Evolutionary conservation across 2,888 invertebrate genomes (phyloP).

Genomic region (Willowsia nigromaculata): DNA sequence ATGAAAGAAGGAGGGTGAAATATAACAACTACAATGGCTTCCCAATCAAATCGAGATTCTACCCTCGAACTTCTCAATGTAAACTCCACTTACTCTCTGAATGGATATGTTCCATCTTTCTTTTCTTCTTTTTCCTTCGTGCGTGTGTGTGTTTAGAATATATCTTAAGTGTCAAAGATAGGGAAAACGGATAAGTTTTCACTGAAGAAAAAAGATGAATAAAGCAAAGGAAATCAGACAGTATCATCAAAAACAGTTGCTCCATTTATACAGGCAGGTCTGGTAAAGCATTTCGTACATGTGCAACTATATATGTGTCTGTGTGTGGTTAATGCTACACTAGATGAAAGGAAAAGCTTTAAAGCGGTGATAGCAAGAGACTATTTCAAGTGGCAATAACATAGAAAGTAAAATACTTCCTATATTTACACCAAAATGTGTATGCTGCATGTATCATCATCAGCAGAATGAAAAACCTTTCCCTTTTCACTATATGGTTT

Average conservation of each 20-base stretch:
- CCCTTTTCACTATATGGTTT: neutral
- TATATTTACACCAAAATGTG: neutral
- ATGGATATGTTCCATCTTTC: neutral
- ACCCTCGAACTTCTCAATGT: constrained; percentile 63
- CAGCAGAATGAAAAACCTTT: neutral
- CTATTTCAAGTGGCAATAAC: neutral
- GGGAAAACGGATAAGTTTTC: constrained; percentile 28
- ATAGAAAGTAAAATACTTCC: neutral
- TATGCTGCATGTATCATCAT: neutral
- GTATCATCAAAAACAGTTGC: neutral
- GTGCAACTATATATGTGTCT: neutral
- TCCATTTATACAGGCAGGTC: neutral
- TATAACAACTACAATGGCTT: constrained; percentile 62
- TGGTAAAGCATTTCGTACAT: neutral
- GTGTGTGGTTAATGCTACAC: neutral
- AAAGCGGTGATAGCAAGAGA: neutral
- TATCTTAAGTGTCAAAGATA: constrained; percentile 32
- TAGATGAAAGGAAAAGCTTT: neutral
- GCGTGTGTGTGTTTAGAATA: neutral
- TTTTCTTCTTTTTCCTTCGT: neutral
- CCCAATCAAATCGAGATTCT: constrained; percentile 72
- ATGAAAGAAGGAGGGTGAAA: constrained; percentile 49
- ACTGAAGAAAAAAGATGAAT: neutral
- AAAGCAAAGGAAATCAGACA: constrained; percentile 2
- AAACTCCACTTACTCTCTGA: constrained; percentile 25